Percentiles rank a stretch among this genome's conserved stretches.
phyloP scores from a whole-genome alignment of 2,888 invertebrate genomes.

The Agonopterix arenella region DNA sequence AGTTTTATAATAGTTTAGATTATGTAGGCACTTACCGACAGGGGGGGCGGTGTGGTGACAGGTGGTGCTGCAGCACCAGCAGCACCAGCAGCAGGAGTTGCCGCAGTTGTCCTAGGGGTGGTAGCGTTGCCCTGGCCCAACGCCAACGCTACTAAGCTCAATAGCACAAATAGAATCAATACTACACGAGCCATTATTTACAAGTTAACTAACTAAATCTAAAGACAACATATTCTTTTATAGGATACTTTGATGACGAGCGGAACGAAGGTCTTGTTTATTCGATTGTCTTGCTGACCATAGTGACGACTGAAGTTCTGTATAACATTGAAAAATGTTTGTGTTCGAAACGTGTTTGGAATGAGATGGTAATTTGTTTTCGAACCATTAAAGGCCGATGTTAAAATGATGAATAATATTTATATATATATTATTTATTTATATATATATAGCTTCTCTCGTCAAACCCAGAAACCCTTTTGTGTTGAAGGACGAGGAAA shows the following conservation, averaged over 20 bases:
- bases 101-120: not conserved
- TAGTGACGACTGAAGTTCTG: not conserved
- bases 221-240: constrained; percentile 20
- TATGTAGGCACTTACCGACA: no score
- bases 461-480: no score
- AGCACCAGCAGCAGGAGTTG: not conserved
- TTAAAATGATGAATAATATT: no score
- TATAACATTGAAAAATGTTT: not conserved
- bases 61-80: constrained; percentile 5
- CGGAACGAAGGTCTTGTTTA: constrained; percentile 4
- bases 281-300: not conserved
- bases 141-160: constrained; percentile 20
- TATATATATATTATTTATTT: no score
- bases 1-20: no score
- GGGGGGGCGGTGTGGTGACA: no score
- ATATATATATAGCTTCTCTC: no score
- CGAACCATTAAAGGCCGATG: not conserved
- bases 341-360: not conserved
- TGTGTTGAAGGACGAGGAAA: no score
- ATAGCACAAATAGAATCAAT: constrained; percentile 22
- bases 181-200: constrained; percentile 18
- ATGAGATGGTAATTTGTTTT: not conserved
- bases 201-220: constrained; percentile 12
- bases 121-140: constrained; percentile 20
- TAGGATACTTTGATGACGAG: constrained; percentile 8